Base-by-base conservation (phyloP, 92 coral and sea anemone species). In the Meandrina meandrites region DNA sequence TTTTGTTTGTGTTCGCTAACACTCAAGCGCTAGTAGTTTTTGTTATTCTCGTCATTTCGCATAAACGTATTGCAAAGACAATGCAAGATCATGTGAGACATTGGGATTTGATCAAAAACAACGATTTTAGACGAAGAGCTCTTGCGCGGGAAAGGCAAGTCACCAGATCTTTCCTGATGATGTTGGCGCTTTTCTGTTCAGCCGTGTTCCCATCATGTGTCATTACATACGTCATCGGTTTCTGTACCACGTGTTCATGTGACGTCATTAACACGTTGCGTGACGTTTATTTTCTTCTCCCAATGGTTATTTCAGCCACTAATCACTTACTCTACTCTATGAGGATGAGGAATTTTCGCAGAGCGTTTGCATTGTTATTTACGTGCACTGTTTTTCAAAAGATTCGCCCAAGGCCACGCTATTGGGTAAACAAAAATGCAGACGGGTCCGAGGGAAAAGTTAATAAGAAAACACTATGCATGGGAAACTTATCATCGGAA, bases 261-360 rank as follows among this genome's bases (percentile, higher is more conserved):
- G 86, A 82, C 48, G 10, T 71, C 34, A 68, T 30, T 6, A 69
- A 82, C 78, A 47, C 74, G 7, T 69, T 70, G 51, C 78, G 86
- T 45, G 78, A 82, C 51, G 50, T 28, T 19, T 81, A 81, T 21
- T 81, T 81, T 34, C 66, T 82, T 36, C 32, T 82, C 47, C 86
- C 86, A 11, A 82, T 82, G 86, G 50, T 31, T 6, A 82, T 69
- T 31, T 27, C 78, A 47, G 86, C 78, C 67, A 45, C 64, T 17
- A 82, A 82, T 70, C 86, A 70, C 7, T 50, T 82, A 21, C 86
- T 82, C 30, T 82, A 82, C 86, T 73, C 78, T 5, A 24, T 68
- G 86, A 82, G 86, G 28, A 82, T 82, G 86, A 47, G 67, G 48
- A 82, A 68, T 71, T 82, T 82, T 71, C 86, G 86, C 40, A 82